These are phyloP conservation scores for Chaetodon trifascialis DNA, from an alignment of 2,113 vertebrate genomes.

Conservation along the genomic window DNA sequence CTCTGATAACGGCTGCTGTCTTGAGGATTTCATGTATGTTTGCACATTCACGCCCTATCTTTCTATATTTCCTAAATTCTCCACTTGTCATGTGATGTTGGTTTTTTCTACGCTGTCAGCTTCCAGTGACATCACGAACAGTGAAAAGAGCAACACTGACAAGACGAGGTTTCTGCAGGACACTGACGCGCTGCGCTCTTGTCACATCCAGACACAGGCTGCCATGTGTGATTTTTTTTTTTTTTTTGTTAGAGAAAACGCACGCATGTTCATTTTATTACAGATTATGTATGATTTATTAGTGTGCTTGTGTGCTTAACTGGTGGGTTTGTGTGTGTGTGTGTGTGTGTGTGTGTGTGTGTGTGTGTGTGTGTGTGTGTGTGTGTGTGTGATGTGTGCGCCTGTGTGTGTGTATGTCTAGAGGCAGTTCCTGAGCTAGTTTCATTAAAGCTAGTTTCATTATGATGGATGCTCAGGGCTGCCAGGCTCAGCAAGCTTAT, in stretches of 20 bases:
- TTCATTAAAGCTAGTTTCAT: constrained; percentile 78
- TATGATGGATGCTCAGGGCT: constrained; percentile 71
- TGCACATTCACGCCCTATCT: background rate
- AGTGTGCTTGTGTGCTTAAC: constrained; percentile 19
- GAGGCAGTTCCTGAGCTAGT: constrained; percentile 63
- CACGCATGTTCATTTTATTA: constrained; percentile 45
- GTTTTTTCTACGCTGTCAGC: background rate
- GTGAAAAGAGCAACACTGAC: background rate
- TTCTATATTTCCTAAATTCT: background rate
- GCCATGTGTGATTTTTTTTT: constrained; percentile 12
- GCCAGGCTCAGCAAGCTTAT: constrained; percentile 60
- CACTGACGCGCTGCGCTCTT: background rate
- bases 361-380: constrained; percentile 11
- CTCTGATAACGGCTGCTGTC: background rate
- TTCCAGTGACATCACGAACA: constrained; percentile 5
- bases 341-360: no score
- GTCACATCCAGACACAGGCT: constrained; percentile 24
- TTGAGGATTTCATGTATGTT: constrained; percentile 1
- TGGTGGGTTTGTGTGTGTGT: constrained; percentile 17
- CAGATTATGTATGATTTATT: constrained; percentile 49
- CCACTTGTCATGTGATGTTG: background rate
- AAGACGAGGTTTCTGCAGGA: constrained; percentile 1
- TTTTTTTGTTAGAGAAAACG: constrained; percentile 21
- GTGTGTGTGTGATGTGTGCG: background rate
- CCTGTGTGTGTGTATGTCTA: constrained; percentile 6